phyloP scores from a whole-genome alignment of 2,888 invertebrate genomes.

The Aspidiotus rigidus region DNA sequence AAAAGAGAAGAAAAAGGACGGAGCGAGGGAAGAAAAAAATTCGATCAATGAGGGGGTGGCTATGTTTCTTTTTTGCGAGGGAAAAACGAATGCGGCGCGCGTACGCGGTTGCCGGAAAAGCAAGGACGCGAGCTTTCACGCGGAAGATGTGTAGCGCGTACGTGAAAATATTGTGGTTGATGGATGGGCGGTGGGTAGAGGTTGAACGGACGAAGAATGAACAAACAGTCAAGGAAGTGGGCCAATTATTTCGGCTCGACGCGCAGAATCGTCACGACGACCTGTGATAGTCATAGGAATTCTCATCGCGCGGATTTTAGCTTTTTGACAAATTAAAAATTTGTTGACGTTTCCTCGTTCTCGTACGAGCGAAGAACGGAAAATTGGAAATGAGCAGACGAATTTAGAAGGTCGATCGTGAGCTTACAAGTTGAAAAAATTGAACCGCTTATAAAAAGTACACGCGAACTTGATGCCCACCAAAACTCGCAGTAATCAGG shows the following conservation, averaged over 20 bases:
- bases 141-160: constrained; percentile 31
- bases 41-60: constrained; percentile 27
- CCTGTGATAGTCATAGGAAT: background rate
- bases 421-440: no score
- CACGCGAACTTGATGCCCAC: no score
- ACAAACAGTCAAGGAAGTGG: constrained; percentile 20
- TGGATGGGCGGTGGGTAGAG: constrained; percentile 11
- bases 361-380: no score
- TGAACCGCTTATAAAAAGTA: no score
- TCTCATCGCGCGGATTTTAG: background rate
- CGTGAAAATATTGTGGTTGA: background rate
- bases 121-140: constrained; percentile 32
- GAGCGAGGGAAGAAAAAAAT: constrained; percentile 12
- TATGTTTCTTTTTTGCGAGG: constrained; percentile 11
- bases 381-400: no score
- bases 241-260: constrained; percentile 33
- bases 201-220: background rate
- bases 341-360: constrained; percentile 18
- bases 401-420: no score
- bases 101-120: constrained; percentile 32
- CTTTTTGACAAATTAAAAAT: constrained; percentile 31
- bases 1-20: background rate
- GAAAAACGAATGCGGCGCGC: constrained; percentile 18
- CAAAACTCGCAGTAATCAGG: no score
- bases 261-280: constrained; percentile 22